phyloP scores from a whole-genome alignment of 2,113 vertebrate genomes.

The Sylvia atricapilla region DNA sequence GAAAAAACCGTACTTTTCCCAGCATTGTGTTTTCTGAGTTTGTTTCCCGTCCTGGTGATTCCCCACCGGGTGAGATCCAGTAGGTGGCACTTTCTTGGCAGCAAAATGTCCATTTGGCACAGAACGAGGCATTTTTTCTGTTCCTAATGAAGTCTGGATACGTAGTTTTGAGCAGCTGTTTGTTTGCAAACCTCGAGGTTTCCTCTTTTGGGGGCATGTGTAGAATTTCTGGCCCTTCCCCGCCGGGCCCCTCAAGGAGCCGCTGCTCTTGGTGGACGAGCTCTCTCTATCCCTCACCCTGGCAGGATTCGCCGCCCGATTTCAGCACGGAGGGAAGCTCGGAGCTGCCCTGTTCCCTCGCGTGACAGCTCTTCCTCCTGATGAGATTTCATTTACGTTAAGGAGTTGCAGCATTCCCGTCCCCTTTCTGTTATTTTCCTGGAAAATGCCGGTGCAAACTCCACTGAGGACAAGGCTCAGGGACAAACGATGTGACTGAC shows the following conservation, averaged over 20 bases:
- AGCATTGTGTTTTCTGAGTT: background rate
- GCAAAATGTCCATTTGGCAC: background rate
- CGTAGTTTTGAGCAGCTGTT: background rate
- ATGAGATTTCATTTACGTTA: fast-evolving
- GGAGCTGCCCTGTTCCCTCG: background rate
- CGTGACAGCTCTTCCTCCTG: background rate
- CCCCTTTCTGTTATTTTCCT: background rate
- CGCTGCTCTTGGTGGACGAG: background rate
- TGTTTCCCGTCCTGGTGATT: background rate
- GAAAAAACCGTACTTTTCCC: background rate
- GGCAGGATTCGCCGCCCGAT: background rate
- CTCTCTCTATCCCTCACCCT: background rate
- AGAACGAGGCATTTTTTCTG: background rate
- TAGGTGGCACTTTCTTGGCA: constrained; percentile 54
- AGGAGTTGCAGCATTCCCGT: background rate
- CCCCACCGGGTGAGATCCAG: background rate
- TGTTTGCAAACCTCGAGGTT: background rate
- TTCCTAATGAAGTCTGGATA: background rate
- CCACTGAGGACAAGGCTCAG: background rate
- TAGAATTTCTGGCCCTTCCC: background rate
- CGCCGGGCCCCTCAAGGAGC: background rate
- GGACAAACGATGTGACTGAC: background rate
- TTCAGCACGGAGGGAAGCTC: background rate
- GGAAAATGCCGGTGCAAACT: background rate
- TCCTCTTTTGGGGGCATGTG: background rate